phyloP scores from a whole-genome alignment of 2,113 vertebrate genomes.

The Choloepus hoffmanni region DNA sequence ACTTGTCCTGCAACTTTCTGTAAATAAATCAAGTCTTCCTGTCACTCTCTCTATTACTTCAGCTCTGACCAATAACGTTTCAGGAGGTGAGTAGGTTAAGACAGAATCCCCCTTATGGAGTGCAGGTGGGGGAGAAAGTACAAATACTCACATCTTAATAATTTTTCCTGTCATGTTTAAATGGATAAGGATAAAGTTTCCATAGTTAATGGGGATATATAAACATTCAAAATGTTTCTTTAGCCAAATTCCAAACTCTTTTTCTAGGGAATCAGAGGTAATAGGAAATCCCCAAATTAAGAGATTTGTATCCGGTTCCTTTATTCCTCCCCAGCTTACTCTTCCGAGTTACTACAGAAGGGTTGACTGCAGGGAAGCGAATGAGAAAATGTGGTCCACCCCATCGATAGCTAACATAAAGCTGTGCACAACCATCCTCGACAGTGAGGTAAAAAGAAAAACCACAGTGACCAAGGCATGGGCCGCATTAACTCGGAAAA shows the following conservation, averaged over 20 bases:
- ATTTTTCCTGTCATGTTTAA: background rate
- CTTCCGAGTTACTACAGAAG: background rate
- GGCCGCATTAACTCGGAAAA: background rate
- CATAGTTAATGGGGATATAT: background rate
- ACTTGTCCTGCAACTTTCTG: background rate
- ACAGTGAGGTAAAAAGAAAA: background rate
- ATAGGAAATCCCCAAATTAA: background rate
- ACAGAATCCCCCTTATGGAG: background rate
- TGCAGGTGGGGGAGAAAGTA: background rate
- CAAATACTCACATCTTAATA: background rate
- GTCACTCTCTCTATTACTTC: background rate
- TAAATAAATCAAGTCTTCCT: background rate
- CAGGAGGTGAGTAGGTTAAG: background rate
- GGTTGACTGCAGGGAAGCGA: background rate
- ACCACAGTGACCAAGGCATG: background rate
- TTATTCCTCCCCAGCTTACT: background rate
- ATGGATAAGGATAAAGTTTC: background rate
- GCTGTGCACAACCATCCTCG: rapidly evolving
- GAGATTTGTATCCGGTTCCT: background rate
- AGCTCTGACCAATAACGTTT: background rate
- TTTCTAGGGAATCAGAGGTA: background rate
- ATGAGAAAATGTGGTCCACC: background rate
- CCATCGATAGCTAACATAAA: background rate
- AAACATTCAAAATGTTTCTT: background rate
- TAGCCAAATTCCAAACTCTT: background rate